Evolutionary conservation across 2,113 vertebrate species (phyloP).

Genomic region (Neolamprologus sp.): DNA sequence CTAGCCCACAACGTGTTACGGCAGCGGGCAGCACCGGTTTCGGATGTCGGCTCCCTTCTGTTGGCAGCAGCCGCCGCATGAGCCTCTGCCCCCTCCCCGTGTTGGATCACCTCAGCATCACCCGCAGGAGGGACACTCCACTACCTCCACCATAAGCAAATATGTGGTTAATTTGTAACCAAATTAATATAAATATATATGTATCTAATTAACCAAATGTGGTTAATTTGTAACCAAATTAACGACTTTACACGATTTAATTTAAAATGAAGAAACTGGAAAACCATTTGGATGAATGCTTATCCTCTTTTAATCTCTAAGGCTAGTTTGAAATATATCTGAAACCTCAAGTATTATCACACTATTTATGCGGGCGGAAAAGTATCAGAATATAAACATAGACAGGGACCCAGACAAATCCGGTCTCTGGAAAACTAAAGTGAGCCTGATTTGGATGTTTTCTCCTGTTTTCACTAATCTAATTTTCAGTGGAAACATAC

Average conservation of each 20-base stretch:
- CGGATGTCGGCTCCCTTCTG: conserved; percentile 11
- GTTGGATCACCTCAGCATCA: conserved; percentile 62
- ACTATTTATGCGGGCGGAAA: not conserved
- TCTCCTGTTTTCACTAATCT: not conserved
- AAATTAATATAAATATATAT: not conserved
- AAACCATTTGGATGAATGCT: not conserved
- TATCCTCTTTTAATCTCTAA: not conserved
- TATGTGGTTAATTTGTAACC: not conserved
- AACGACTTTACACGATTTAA: not conserved
- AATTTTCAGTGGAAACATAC: not conserved
- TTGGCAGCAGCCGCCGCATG: conserved; percentile 40
- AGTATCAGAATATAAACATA: not conserved
- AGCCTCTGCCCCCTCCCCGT: conserved; percentile 43
- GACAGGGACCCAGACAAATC: not conserved
- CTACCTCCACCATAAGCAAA: not conserved
- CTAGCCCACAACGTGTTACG: not conserved
- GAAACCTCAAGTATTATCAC: not conserved
- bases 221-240: not conserved
- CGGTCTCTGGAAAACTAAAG: not conserved
- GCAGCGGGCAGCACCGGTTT: conserved; percentile 32
- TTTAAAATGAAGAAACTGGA: not conserved
- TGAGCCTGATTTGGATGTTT: not conserved
- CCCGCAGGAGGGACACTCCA: not conserved
- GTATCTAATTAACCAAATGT: not conserved
- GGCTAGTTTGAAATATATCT: not conserved